Evolutionary conservation across 2,888 invertebrate genomes (phyloP).

Genomic region (Sialis fuliginosa): DNA sequence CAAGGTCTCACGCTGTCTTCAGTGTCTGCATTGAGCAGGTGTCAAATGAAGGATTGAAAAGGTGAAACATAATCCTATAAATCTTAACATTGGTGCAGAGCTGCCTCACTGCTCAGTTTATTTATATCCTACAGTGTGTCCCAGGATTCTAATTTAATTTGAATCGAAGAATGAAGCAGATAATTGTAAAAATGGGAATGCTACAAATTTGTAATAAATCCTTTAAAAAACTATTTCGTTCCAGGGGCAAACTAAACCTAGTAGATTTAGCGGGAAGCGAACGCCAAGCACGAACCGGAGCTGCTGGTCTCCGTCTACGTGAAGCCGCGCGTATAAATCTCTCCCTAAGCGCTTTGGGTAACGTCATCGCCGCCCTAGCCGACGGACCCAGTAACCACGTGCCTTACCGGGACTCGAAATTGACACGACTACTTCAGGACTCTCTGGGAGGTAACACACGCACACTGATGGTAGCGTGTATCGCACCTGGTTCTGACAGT

Average conservation of each 20-base stretch:
- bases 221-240: no score
- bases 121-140: no score
- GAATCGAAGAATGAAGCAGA: no score
- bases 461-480: slow-evolving; percentile 74
- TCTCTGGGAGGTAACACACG: slow-evolving; percentile 76
- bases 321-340: slow-evolving; percentile 84
- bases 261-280: slow-evolving; percentile 85
- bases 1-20: slow-evolving; percentile 76
- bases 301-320: slow-evolving; percentile 66
- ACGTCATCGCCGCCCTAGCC: slow-evolving; percentile 75
- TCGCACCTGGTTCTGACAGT: slow-evolving; percentile 67
- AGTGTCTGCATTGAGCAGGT: slow-evolving; percentile 72
- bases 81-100: not conserved
- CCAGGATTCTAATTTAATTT: no score
- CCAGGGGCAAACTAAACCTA: slow-evolving; percentile 55
- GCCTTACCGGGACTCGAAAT: slow-evolving; percentile 71
- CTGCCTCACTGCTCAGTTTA: not conserved
- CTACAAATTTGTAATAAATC: no score
- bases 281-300: slow-evolving; percentile 67
- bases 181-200: no score
- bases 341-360: slow-evolving; percentile 71
- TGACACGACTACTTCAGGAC: slow-evolving; percentile 63
- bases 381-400: slow-evolving; percentile 67
- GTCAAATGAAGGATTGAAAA: slow-evolving; percentile 25
- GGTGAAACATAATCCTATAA: slow-evolving; percentile 12